phyloP scores from a whole-genome alignment of 2,113 vertebrate species.

The Ivindomyrus marchei region DNA sequence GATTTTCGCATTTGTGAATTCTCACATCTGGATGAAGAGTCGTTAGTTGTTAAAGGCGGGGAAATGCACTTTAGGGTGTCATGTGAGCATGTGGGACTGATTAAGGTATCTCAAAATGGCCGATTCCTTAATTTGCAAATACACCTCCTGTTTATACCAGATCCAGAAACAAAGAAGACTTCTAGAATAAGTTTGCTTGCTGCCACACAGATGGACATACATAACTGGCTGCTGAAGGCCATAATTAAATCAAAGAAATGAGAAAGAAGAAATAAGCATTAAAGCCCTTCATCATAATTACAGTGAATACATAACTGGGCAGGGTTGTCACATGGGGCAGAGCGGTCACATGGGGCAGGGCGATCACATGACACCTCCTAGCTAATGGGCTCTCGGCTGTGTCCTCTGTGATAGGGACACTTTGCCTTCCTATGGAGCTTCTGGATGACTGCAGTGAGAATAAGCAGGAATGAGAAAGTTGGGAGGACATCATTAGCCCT shows the following conservation, averaged over 20 bases:
- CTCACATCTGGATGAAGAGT: background rate
- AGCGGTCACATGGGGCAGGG: background rate
- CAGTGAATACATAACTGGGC: background rate
- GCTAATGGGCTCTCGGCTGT: background rate
- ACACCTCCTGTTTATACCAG: background rate
- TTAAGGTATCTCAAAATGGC: constrained; percentile 1
- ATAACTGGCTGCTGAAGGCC: background rate
- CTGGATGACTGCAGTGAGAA: background rate
- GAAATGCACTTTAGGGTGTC: background rate
- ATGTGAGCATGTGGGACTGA: background rate
- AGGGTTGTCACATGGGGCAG: background rate
- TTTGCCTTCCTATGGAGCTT: background rate
- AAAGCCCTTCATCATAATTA: background rate
- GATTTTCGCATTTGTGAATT: background rate
- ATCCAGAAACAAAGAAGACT: background rate
- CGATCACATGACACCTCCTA: background rate
- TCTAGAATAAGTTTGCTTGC: background rate
- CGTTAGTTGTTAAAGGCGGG: background rate
- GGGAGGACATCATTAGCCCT: background rate
- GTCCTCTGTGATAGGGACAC: background rate
- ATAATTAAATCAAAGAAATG: background rate
- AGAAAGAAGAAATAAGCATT: background rate
- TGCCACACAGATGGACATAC: background rate
- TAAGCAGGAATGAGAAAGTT: background rate
- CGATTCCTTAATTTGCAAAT: background rate